phyloP scores from a whole-genome alignment of 2,888 invertebrate genomes.

The Phaonia tiefii region DNA sequence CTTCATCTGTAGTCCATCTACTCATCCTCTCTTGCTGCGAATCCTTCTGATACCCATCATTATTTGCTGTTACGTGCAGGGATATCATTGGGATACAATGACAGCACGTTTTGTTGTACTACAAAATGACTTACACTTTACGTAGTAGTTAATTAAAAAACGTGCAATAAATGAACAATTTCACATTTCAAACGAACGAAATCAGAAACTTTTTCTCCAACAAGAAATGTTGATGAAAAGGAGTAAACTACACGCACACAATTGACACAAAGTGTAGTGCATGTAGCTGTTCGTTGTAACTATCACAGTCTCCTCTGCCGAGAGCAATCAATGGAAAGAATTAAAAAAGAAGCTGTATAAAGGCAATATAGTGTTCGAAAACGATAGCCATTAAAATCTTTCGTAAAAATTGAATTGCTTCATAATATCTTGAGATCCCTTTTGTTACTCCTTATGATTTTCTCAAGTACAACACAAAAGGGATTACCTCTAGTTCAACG shows the following conservation, averaged over 20 bases:
- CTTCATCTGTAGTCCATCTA: background rate
- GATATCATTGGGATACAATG: constrained; percentile 63
- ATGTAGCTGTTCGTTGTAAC: background rate
- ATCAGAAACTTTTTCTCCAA: constrained; percentile 19
- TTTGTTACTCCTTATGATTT: background rate
- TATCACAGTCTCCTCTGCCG: background rate
- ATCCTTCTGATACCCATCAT: constrained; percentile 21
- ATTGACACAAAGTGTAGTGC: background rate
- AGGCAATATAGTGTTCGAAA: background rate
- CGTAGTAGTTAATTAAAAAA: constrained; percentile 65
- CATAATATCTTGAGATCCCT: background rate
- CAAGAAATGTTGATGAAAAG: constrained; percentile 17
- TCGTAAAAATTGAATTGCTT: constrained; percentile 12
- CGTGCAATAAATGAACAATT: constrained; percentile 65
- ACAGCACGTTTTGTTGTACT: constrained; percentile 53
- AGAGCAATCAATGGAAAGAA: background rate
- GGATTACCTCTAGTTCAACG: background rate
- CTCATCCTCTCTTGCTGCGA: background rate
- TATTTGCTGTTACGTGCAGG: constrained; percentile 55
- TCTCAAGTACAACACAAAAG: background rate
- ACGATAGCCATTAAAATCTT: background rate
- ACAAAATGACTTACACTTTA: constrained; percentile 63
- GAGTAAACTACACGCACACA: constrained; percentile 31
- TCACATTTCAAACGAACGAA: constrained; percentile 42
- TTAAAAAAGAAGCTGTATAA: background rate